These are phyloP conservation scores for Cephus spinipes DNA, from an alignment of 2,888 invertebrate genomes.

Conservation along the genomic window DNA sequence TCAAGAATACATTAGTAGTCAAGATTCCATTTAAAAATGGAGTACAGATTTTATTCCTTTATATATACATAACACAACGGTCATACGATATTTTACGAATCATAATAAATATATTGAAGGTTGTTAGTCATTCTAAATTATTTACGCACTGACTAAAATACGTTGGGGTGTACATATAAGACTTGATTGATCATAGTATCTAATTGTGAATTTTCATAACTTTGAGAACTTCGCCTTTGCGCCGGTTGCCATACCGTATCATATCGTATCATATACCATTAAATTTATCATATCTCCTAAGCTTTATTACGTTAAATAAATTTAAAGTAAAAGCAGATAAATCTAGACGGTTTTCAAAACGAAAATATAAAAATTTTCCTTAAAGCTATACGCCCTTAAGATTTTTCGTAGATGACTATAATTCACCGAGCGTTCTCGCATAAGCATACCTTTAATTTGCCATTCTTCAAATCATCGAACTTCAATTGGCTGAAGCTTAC, in stretches of 20 bases:
- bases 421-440: constrained; percentile 49
- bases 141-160: constrained; percentile 44
- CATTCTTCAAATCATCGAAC: constrained; percentile 44
- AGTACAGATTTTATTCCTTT: constrained; percentile 51
- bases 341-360: constrained; percentile 7
- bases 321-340: constrained; percentile 32
- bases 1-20: not conserved
- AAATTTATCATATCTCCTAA: constrained; percentile 37
- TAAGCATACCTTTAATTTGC: constrained; percentile 44
- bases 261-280: constrained; percentile 21
- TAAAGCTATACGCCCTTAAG: constrained; percentile 50
- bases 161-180: constrained; percentile 37
- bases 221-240: constrained; percentile 41
- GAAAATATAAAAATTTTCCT: constrained; percentile 47
- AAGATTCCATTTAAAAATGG: constrained; percentile 43
- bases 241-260: constrained; percentile 34
- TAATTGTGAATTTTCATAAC: constrained; percentile 30
- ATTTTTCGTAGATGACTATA: constrained; percentile 39
- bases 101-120: constrained; percentile 47
- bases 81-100: constrained; percentile 46
- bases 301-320: constrained; percentile 34
- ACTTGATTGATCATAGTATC: constrained; percentile 36
- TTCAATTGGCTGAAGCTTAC: constrained; percentile 51
- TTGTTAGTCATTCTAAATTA: constrained; percentile 47
- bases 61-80: constrained; percentile 54